A percentile compares a stretch with the other conserved stretches of the same genome.
These are phyloP conservation scores for Sweltsa coloradensis DNA, from an alignment of 1,140 invertebrate genomes.

Conservation along the genomic window DNA sequence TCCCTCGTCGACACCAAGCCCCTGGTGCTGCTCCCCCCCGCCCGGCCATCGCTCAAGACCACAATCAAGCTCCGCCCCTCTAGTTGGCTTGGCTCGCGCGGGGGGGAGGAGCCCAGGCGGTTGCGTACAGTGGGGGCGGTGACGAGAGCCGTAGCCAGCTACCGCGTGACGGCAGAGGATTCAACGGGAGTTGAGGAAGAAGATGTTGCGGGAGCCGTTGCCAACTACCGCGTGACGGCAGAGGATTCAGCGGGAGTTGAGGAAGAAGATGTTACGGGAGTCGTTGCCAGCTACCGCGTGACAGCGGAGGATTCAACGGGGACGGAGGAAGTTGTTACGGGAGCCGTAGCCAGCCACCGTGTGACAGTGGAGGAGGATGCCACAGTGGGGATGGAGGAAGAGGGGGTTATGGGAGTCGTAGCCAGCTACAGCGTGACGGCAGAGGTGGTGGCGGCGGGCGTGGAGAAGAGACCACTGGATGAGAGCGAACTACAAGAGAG, in stretches of 20 bases:
- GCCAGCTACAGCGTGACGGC: slow-evolving; percentile 5
- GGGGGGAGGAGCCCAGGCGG: slow-evolving; percentile 34
- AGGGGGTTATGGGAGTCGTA: slow-evolving; percentile 13
- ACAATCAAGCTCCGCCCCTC: slow-evolving; percentile 45
- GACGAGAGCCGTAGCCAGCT: slow-evolving; percentile 40
- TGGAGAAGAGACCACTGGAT: too few species aligned
- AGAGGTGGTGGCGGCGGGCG: slow-evolving; percentile 6
- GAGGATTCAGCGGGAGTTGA: too few species aligned
- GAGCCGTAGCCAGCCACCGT: slow-evolving; percentile 36
- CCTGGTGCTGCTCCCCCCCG: background rate
- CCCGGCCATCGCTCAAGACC: slow-evolving; percentile 30
- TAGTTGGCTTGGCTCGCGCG: slow-evolving; percentile 31
- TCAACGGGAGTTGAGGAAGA: too few species aligned
- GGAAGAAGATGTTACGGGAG: slow-evolving; percentile 48
- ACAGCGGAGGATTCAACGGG: slow-evolving; percentile 19
- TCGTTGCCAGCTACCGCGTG: slow-evolving; percentile 32
- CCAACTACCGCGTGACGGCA: slow-evolving; percentile 26
- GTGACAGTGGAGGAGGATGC: slow-evolving; percentile 21
- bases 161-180: slow-evolving; percentile 21
- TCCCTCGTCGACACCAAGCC: background rate
- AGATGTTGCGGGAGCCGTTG: slow-evolving; percentile 45
- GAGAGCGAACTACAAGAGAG: too few species aligned
- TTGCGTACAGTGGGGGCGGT: slow-evolving; percentile 46
- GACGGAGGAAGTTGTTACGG: too few species aligned
- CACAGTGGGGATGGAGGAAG: slow-evolving; percentile 8